Base-by-base conservation (phyloP, 1,140 invertebrate species). In the Drosophila mauritiana region DNA sequence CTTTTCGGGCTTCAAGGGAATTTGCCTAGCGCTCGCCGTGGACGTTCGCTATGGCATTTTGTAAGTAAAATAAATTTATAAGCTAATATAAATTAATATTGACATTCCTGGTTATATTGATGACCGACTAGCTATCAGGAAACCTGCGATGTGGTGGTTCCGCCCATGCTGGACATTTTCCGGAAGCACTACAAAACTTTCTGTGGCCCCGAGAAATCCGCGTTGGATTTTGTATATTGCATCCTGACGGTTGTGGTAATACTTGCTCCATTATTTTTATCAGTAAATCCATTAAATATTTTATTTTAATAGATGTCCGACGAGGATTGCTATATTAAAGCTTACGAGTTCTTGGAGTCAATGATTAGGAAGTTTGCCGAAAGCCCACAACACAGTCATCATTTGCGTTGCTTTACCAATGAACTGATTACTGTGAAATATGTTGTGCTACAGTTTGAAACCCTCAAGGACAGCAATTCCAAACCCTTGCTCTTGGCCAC, bases 91-190 rank as follows among this genome's bases (percentile, higher is more conserved):
- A 20, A 20, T 20, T 20, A 20, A 20, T 20, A 22, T 22, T 22
- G 20, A 22, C 20, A 22, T 22, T 22, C 20, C 2, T 22, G 20
- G 3, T 22, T 3, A 22, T 22, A 22, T 31, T 3, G 7, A 10
- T 31, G 7, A 3, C 31, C 8, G 31, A 31, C 7, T 10, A 86
- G 84, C 25, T 86, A 48, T 27, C 15, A 62, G n/a, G 55, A 56
- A 10, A 77, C 83, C 8, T 64, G 56, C 25, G 7, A 53, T 2
- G 15, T 48, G 6, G 46, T 86, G 12, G 27, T 88, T 13, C 10
- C 34, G 3, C 65, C 79, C 10, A 88, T 86, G 83, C 40, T 86
- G 25, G 51, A 64, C 2, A 79, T 88, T 1, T 82, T 86, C 10
- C 10, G 25, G 0, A 25, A 59, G n/a, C 40, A 86, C 34, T 76